Evolutionary conservation across 2,888 invertebrate species (phyloP).

Genomic region (Drosophila lacicola): DNA sequence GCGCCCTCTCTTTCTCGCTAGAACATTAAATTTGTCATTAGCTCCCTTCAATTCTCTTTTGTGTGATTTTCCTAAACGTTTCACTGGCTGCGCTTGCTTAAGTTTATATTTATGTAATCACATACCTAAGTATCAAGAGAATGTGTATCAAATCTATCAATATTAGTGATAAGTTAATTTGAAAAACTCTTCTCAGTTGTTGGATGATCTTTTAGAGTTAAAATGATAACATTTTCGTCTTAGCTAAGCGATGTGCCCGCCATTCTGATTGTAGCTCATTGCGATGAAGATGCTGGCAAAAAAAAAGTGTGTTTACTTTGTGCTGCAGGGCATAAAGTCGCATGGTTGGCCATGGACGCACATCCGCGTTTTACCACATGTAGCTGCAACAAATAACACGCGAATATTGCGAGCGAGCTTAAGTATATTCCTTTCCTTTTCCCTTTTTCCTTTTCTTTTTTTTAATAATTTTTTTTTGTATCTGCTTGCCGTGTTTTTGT

Average conservation of each 20-base stretch:
- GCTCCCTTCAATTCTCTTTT: not conserved
- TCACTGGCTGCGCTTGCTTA: not conserved
- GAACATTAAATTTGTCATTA: too few relatives aligned
- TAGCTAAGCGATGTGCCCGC: conserved; percentile 16
- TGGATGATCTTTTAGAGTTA: too few relatives aligned
- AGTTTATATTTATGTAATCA: too few relatives aligned
- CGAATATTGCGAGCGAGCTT: not conserved
- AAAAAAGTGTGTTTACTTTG: conserved; percentile 60
- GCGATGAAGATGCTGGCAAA: conserved; percentile 34
- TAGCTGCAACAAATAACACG: conserved; percentile 23
- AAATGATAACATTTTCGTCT: too few relatives aligned
- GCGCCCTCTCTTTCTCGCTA: not conserved
- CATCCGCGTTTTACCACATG: conserved; percentile 33
- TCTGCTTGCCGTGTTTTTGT: not conserved
- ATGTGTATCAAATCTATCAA: too few relatives aligned
- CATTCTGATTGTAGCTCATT: conserved; percentile 19
- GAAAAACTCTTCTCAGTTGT: too few relatives aligned
- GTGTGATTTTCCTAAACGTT: not conserved
- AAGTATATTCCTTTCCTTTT: conserved; percentile 11
- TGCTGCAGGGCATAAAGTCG: conserved; percentile 61
- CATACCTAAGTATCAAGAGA: too few relatives aligned
- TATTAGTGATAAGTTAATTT: too few relatives aligned
- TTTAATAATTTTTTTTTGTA: too few relatives aligned
- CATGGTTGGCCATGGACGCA: conserved; percentile 35
- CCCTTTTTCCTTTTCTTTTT: not conserved